Base-by-base conservation (phyloP, 2,113 vertebrate genomes). In the Pelodiscus sinensis region DNA sequence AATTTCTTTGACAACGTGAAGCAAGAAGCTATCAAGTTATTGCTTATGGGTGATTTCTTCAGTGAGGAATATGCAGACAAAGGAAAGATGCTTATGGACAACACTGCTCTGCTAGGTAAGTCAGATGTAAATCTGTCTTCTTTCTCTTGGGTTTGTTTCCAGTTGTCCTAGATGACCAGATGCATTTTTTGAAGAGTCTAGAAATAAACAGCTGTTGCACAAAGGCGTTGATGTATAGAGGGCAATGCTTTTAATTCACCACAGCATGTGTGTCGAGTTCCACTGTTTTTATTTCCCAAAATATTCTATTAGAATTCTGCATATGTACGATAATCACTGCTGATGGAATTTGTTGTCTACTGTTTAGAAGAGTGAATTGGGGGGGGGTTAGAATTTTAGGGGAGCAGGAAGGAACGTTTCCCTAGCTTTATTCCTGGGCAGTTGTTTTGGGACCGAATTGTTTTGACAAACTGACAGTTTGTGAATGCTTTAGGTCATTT, bases 21-120 rank as follows among this genome's bases (percentile, higher is more conserved):
- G 92, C 98, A 98, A 94, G 98, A 98, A 85, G 98, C 98, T 86
- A 97, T 98, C 3, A 92, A 97, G 73, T 93, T 98, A 75, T 96
- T 98, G 79, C 97, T 98, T 29, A 92, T 97, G 29, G 98, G 98
- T 56, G 98, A 98, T 54, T 97, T 98, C 81, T 97, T 90, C 92
- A 85, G 79, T 0, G 98, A 98, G 55, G 98, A 98, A 60, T 94
- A 96, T 56, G 97, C 97, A 19, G 98, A 98, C 87, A 98, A 97
- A 85, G 98, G 97, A 27, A 95, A 96, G 90, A 96, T 97, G 97
- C 97, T 98, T 0, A 96, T 98, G 97, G 98, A 98, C 90, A 96
- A 96, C 86, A 95, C 97, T 2, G 97, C 98, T 21, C 94, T 98
- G n/a, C 88, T 98, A 87, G 97, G 98, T 98, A 96, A 96, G 83